Evolutionary conservation across 2,797 vertebrate genomes (phyloP), one percentile per base, ranked within the genome.

Genomic region (Tachyglossus aculeatus): DNA sequence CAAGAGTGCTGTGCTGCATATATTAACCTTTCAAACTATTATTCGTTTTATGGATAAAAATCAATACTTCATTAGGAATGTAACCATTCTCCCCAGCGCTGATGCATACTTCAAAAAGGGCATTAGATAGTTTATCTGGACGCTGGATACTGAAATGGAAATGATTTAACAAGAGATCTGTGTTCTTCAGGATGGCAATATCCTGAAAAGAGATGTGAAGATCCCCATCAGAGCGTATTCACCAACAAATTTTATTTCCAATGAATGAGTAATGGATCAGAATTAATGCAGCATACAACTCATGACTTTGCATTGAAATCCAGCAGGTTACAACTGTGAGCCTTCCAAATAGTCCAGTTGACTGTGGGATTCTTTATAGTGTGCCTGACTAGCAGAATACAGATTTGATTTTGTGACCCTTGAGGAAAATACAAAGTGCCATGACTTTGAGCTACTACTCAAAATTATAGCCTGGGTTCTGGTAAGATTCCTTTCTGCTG

Each of bases 221-320:
- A 24, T 38, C 29, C 56, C 73, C 18, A 34, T 18, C 61, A 52
- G 67, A 86, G 71, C 78, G 59, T 75, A 80, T 60, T 52, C 76
- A 79, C 50, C 6, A 9, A 29, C 78, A 73, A 50, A 54, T 78
- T 79, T 75, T 63, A 71, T 73, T 69, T 86, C 54, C 78, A 71
- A 78, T 45, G 62, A 44, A 61, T 64, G 71, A 62, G 77, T 56
- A 53, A 57, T 52, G 57, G 22, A 58, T 66, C 62, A 80, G 76
- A 83, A 82, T 82, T 68, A 75, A 55, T 63, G 77, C 33, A 45
- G 66, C 40, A 14, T 31, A 27, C 47, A 80, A 64, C 43, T 71
- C 56, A 56, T 67, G 73, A 48, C 50, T 71, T 19, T n/a, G 66
- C 70, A 81, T 24, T 34, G 41, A 86, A 50, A 67, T 63, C 67